A percentile compares a stretch with the other conserved stretches of the same genome.
These are phyloP conservation scores for Sylvicola cinctus DNA, from an alignment of 2,888 invertebrate species.

Conservation along the genomic window DNA sequence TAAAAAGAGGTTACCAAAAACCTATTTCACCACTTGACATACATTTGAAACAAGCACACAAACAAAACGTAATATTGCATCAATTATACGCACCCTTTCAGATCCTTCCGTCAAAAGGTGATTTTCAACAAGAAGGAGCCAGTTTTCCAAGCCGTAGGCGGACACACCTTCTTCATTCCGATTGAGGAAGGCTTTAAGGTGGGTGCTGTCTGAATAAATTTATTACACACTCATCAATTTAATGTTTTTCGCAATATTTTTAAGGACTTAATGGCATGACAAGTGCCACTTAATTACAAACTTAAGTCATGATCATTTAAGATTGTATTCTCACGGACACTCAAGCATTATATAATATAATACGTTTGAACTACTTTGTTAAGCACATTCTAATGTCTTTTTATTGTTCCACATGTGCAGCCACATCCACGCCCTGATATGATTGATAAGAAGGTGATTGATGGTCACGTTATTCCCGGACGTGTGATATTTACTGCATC, in stretches of 20 bases:
- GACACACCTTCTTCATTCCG: slow-evolving; percentile 77
- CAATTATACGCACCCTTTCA: slow-evolving; percentile 19
- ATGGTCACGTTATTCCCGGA: slow-evolving; percentile 76
- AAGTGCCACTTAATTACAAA: not conserved
- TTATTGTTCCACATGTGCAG: slow-evolving; percentile 26
- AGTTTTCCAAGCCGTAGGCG: slow-evolving; percentile 55
- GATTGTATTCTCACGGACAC: not conserved
- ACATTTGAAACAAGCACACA: not conserved
- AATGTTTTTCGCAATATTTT: no score
- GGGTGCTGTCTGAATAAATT: slow-evolving; percentile 12
- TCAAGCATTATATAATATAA: no score
- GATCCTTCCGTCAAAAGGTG: slow-evolving; percentile 57
- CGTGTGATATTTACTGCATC: slow-evolving; percentile 73
- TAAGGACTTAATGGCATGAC: no score
- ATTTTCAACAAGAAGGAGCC: slow-evolving; percentile 48
- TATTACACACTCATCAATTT: no score
- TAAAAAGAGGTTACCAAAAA: slow-evolving; percentile 8
- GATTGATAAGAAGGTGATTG: slow-evolving; percentile 67
- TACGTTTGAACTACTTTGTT: no score
- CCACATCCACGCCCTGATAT: slow-evolving; percentile 46
- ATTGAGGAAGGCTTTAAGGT: slow-evolving; percentile 81
- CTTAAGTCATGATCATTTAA: not conserved
- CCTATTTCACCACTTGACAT: slow-evolving; percentile 6
- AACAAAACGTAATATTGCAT: not conserved
- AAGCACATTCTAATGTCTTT: not conserved